Conservation (phyloP, 2,113 vertebrate species). For the Platysternon megacephalum region DNA sequence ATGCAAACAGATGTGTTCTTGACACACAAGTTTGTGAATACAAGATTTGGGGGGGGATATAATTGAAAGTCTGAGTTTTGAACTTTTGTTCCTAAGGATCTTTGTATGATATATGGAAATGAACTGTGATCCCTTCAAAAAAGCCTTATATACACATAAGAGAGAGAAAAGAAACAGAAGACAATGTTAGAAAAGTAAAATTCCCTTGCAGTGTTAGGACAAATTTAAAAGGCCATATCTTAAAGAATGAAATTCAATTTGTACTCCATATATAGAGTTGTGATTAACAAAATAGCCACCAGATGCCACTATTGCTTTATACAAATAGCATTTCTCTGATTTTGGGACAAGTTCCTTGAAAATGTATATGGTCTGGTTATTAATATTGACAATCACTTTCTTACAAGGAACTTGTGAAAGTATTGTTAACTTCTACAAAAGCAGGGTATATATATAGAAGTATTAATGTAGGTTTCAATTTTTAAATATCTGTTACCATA, state of each 20-base stretch:
- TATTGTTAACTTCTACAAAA: background rate
- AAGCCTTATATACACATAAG: background rate
- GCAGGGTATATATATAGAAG: background rate
- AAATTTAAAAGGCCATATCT: slow-evolving; percentile 6
- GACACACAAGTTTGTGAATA: slow-evolving; percentile 8
- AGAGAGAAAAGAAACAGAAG: background rate
- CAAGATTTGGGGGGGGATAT: background rate
- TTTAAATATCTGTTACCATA: slow-evolving; percentile 50
- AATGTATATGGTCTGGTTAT: slow-evolving; percentile 28
- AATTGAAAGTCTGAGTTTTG: background rate
- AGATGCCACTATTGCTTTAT: slow-evolving; percentile 81
- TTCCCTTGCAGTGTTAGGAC: background rate
- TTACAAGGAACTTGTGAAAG: slow-evolving; percentile 16
- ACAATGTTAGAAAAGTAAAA: background rate
- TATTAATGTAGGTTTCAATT: slow-evolving; percentile 37
- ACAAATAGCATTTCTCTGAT: background rate
- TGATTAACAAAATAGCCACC: slow-evolving; percentile 49
- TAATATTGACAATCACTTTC: slow-evolving; percentile 25
- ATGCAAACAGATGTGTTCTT: background rate
- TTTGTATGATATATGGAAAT: fast-evolving
- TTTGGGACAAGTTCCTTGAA: background rate
- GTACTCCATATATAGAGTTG: background rate
- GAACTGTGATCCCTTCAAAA: background rate
- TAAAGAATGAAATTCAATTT: slow-evolving; percentile 19
- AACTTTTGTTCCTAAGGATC: background rate